phyloP scores from a whole-genome alignment of 2,797 vertebrate species.

The Schizothorax lantsangensis region DNA sequence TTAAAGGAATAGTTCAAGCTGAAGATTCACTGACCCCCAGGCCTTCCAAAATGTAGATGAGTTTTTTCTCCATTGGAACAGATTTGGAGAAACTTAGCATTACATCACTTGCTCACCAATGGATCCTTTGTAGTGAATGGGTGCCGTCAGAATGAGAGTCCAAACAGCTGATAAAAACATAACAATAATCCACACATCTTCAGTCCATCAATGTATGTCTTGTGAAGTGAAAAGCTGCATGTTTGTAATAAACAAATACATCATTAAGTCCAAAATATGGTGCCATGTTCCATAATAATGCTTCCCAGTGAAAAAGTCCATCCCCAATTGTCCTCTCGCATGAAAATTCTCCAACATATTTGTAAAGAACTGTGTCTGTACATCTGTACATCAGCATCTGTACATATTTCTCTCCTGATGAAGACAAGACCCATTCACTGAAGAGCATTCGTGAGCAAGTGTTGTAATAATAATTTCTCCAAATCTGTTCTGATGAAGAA shows the following conservation, averaged over 20 bases:
- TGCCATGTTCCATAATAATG: background rate
- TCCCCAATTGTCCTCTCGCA: background rate
- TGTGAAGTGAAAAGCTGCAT: background rate
- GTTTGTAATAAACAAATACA: background rate
- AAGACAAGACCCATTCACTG: background rate
- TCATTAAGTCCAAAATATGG: background rate
- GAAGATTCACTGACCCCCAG: background rate
- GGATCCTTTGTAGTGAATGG: background rate
- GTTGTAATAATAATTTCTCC: background rate
- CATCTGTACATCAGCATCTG: no score
- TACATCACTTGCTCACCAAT: background rate
- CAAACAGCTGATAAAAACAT: background rate
- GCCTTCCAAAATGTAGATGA: background rate
- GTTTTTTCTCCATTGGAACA: background rate
- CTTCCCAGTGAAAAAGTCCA: background rate
- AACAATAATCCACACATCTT: background rate
- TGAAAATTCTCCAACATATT: background rate
- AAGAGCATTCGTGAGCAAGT: background rate
- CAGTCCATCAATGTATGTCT: background rate
- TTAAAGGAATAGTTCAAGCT: background rate
- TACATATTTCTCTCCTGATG: background rate
- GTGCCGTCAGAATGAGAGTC: background rate
- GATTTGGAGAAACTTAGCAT: background rate
- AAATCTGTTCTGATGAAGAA: background rate
- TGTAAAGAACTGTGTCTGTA: background rate